Percentiles rank a stretch among this genome's conserved stretches.
Evolutionary conservation across 2,888 invertebrate species (phyloP).

Genomic region (Pristionchus mayeri): DNA sequence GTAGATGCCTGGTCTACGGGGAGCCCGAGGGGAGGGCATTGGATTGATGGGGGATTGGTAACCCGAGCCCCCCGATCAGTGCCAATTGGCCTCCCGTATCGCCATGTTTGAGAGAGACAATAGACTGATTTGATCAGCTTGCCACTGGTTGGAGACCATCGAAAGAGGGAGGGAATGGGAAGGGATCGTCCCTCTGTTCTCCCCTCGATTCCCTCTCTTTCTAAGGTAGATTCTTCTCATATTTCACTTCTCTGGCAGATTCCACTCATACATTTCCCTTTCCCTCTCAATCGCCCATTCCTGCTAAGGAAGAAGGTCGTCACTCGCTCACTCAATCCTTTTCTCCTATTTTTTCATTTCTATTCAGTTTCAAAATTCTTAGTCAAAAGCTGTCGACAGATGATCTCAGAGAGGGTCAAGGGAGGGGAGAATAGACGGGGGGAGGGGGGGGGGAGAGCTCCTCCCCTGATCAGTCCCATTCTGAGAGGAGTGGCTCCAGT

Average conservation of each 20-base stretch:
- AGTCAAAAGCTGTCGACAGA: slow-evolving; percentile 23
- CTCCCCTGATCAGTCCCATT: slow-evolving; percentile 30
- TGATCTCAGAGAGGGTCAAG: slow-evolving; percentile 32
- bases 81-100: slow-evolving; percentile 14
- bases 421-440: background rate
- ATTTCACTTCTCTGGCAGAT: background rate
- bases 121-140: slow-evolving; percentile 9
- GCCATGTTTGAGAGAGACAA: background rate
- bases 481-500: slow-evolving; percentile 40
- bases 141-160: background rate
- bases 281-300: background rate
- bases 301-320: too few relatives aligned
- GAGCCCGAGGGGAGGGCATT: background rate
- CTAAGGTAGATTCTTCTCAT: background rate
- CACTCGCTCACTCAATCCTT: background rate
- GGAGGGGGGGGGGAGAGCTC: background rate
- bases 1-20: background rate
- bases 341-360: background rate
- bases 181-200: background rate
- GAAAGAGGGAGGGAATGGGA: background rate
- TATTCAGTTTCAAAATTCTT: background rate
- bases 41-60: background rate
- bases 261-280: slow-evolving; percentile 22
- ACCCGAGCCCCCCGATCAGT: background rate
- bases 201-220: background rate